Evolutionary conservation across 2,888 invertebrate genomes (phyloP).

Genomic region (Plagiodera versicolora): DNA sequence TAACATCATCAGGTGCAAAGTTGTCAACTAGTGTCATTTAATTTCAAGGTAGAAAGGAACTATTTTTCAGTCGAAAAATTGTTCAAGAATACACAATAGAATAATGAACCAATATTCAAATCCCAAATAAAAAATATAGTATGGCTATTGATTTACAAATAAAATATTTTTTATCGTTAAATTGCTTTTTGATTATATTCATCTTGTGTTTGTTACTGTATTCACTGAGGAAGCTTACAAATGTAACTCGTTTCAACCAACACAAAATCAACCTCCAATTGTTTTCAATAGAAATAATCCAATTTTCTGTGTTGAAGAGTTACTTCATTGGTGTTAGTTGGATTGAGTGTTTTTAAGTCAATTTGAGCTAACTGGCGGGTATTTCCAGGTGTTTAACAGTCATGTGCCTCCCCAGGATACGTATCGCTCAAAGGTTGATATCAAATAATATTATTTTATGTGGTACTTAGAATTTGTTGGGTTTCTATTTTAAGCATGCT

Average conservation of each 20-base stretch:
- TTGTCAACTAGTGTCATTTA: too few relatives aligned
- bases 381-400: constrained; percentile 91
- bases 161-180: constrained; percentile 18
- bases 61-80: too few relatives aligned
- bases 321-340: constrained; percentile 17
- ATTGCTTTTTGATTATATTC: constrained; percentile 18
- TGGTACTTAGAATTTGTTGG: constrained; percentile 43
- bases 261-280: neutral
- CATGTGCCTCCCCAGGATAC: constrained; percentile 92
- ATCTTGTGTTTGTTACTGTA: constrained; percentile 24
- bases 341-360: constrained; percentile 14
- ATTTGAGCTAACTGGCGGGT: constrained; percentile 48
- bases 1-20: too few relatives aligned
- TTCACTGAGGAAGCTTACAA: constrained; percentile 19
- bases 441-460: constrained; percentile 52
- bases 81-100: too few relatives aligned
- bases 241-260: constrained; percentile 15
- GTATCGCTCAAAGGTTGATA: constrained; percentile 89
- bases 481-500: constrained; percentile 46
- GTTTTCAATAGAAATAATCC: too few relatives aligned
- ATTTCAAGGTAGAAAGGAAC: too few relatives aligned
- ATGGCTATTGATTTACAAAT: constrained; percentile 27
- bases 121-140: constrained; percentile 17
- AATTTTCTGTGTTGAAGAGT: constrained; percentile 27
- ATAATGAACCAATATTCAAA: too few relatives aligned